These are phyloP conservation scores for Apamea monoglypha DNA, from an alignment of 2,888 invertebrate genomes.

Conservation along the genomic window DNA sequence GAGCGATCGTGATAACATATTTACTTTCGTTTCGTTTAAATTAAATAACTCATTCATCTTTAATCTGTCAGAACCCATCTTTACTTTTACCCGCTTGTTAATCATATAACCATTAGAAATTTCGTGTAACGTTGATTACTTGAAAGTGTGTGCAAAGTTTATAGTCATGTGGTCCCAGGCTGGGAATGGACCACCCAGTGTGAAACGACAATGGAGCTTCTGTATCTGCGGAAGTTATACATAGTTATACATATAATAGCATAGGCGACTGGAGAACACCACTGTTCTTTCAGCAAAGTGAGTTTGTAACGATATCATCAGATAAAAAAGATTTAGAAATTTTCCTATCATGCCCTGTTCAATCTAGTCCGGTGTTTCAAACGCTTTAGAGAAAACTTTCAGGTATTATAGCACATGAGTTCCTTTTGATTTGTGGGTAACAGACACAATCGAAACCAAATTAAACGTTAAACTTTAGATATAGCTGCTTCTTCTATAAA, in stretches of 20 bases:
- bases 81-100: constrained; percentile 65
- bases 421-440: neutral
- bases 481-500: neutral
- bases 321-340: neutral
- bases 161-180: constrained; percentile 31
- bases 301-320: neutral
- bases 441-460: neutral
- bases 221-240: constrained; percentile 26
- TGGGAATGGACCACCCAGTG: constrained; percentile 40
- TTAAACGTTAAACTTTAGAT: neutral
- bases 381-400: constrained; percentile 16
- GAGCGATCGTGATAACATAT: constrained; percentile 62
- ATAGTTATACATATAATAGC: constrained; percentile 12
- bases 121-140: constrained; percentile 60
- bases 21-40: constrained; percentile 75
- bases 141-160: constrained; percentile 57
- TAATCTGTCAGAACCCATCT: constrained; percentile 64
- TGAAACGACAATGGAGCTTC: constrained; percentile 26
- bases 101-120: constrained; percentile 69
- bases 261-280: neutral
- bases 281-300: neutral
- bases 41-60: constrained; percentile 78
- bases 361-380: constrained; percentile 7
- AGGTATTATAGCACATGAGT: too few species aligned
- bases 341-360: neutral